Evolutionary conservation across 1,140 invertebrate genomes (phyloP).

Genomic region (Marisa cornuarietis): DNA sequence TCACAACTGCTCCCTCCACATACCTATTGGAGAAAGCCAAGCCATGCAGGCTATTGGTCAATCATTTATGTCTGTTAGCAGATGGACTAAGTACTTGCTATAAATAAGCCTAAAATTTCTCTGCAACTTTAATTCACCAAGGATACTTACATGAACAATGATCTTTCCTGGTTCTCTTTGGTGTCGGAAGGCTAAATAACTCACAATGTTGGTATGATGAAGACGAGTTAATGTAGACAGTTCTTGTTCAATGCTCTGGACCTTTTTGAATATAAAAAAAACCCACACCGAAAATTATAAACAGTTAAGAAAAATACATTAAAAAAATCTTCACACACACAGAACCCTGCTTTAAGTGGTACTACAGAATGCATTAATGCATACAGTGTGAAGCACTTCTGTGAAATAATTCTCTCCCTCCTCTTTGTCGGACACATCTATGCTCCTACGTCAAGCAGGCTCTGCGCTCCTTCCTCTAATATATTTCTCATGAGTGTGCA

Average conservation of each 20-base stretch:
- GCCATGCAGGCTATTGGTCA: no score
- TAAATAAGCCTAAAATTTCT: neutral
- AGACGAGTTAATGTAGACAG: slow-evolving; percentile 75
- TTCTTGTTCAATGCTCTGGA: slow-evolving; percentile 75
- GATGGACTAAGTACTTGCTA: no score
- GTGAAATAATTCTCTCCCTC: neutral
- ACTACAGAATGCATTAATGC: neutral
- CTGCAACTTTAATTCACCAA: no score
- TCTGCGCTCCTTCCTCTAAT: no score
- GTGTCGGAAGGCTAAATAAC: slow-evolving; percentile 78
- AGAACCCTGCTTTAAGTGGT: no score
- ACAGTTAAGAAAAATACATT: neutral
- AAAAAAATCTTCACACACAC: neutral
- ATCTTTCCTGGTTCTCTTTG: slow-evolving; percentile 70
- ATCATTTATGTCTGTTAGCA: no score
- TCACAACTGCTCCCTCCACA: no score
- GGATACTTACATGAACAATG: slow-evolving; percentile 54
- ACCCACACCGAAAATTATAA: neutral
- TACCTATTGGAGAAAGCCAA: no score
- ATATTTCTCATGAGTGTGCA: no score
- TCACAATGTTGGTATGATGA: slow-evolving; percentile 77
- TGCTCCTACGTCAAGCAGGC: no score
- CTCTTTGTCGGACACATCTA: no score
- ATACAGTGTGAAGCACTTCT: neutral
- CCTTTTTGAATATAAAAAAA: slow-evolving; percentile 36